Base-by-base conservation (phyloP, 2,797 vertebrate species). In the Sylvia borin region DNA sequence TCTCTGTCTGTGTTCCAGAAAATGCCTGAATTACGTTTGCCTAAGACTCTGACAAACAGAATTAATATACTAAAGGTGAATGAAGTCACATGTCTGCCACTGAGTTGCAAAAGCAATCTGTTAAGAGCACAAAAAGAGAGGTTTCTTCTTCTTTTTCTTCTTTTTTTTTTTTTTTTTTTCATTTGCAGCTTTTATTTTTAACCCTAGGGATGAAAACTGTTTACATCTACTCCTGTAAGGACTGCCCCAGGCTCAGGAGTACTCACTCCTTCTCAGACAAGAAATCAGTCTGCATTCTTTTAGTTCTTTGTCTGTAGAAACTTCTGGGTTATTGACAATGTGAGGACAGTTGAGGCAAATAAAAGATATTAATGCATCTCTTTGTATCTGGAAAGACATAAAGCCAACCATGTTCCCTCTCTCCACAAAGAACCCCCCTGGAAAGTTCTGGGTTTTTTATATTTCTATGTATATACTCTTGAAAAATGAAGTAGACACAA, bases 331-430 rank as follows among this genome's bases (percentile, higher is more conserved):
- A 71, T 70, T 65, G 80, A 76, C 45, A 79, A 89, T 24, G 51
- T 26, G 50, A 88, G 26, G 38, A 38, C 7, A 88, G 58, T 0
- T 0, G 6, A 40, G 65, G 73, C 53, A 94, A 94, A 92, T 42
- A 92, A 88, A 93, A 92, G 57, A 43, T 64, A 85, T 66, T 94
- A 92, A 91, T 67, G 78, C 53, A 82, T 71, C 74, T 85, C 64
- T 92, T 81, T 90, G 31, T 90, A 79, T 76, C 64, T 38, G 25
- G 48, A 86, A 92, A 76, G 81, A 45, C 5, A 67, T 7, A 85
- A 83, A 10, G 66, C 34, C 40, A 79, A 50, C 70, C 25, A 32
- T 26, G 38, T 34, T 92, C 92, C 65, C n/a, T 77, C 62, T 72
- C 21, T 9, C 27, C 36, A 78, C 51, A 88, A 71, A 74, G 83